Conservation (phyloP, 2,888 invertebrate species). For the Pseudolycoriella hygida region DNA sequence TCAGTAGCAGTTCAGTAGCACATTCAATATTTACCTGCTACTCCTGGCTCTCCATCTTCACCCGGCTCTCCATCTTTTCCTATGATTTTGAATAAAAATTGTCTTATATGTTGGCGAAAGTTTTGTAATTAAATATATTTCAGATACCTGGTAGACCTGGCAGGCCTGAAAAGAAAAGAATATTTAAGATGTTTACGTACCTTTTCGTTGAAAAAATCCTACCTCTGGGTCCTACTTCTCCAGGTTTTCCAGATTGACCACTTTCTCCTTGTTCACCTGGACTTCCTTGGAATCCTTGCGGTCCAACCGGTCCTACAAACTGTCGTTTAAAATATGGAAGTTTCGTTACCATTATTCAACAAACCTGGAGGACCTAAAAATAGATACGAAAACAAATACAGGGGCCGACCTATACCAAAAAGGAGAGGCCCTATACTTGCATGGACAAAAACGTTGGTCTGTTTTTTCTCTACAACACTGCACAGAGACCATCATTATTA, state of each 20-base stretch:
- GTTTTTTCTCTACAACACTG: too few species aligned
- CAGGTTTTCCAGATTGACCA: slow-evolving; percentile 45
- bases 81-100: slow-evolving; percentile 1
- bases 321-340: not conserved
- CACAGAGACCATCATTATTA: too few species aligned
- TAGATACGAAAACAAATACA: too few species aligned
- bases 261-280: slow-evolving; percentile 65
- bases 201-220: too few species aligned
- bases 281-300: slow-evolving; percentile 67
- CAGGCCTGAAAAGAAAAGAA: slow-evolving; percentile 12
- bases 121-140: too few species aligned
- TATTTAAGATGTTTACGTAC: too few species aligned
- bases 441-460: too few species aligned
- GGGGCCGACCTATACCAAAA: too few species aligned
- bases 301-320: slow-evolving; percentile 34
- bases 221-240: slow-evolving; percentile 32
- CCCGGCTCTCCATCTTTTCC: slow-evolving; percentile 48
- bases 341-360: slow-evolving; percentile 6
- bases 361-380: too few species aligned
- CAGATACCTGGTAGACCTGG: slow-evolving; percentile 36
- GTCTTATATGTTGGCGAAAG: slow-evolving; percentile 16
- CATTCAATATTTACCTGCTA: slow-evolving; percentile 32
- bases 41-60: slow-evolving; percentile 65
- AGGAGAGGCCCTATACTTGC: too few species aligned
- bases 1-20: too few species aligned